These are phyloP conservation scores for Eriosoma lanigerum DNA, from an alignment of 1,140 invertebrate genomes.

Conservation along the genomic window DNA sequence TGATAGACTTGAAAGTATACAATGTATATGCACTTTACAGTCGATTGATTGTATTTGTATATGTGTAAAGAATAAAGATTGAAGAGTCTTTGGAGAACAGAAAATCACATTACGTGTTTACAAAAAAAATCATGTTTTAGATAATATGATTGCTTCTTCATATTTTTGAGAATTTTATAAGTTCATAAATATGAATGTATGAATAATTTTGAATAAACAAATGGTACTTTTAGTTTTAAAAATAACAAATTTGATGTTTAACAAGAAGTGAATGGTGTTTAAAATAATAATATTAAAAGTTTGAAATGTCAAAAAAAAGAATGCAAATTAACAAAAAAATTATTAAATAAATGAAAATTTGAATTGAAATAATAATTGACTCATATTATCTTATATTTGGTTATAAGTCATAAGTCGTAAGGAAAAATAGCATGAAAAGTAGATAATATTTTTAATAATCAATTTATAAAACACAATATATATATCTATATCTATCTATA, in stretches of 20 bases:
- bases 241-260: too few relatives aligned
- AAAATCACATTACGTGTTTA: not conserved
- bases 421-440: not conserved
- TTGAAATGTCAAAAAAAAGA: too few relatives aligned
- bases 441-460: not conserved
- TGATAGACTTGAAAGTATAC: not conserved
- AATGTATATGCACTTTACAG: not conserved
- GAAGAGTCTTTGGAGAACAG: not conserved
- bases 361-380: too few relatives aligned
- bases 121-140: constrained; percentile 1
- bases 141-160: not conserved
- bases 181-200: too few relatives aligned
- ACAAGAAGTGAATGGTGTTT: too few relatives aligned
- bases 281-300: too few relatives aligned
- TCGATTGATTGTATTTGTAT: not conserved
- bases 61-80: not conserved
- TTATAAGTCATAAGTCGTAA: not conserved
- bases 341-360: too few relatives aligned
- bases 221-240: too few relatives aligned
- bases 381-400: too few relatives aligned
- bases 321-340: too few relatives aligned
- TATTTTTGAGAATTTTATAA: too few relatives aligned
- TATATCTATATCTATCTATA: not conserved
- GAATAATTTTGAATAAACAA: too few relatives aligned
- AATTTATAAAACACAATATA: not conserved